phyloP scores from a whole-genome alignment of 2,113 vertebrate species.

The Cardinalis cardinalis region DNA sequence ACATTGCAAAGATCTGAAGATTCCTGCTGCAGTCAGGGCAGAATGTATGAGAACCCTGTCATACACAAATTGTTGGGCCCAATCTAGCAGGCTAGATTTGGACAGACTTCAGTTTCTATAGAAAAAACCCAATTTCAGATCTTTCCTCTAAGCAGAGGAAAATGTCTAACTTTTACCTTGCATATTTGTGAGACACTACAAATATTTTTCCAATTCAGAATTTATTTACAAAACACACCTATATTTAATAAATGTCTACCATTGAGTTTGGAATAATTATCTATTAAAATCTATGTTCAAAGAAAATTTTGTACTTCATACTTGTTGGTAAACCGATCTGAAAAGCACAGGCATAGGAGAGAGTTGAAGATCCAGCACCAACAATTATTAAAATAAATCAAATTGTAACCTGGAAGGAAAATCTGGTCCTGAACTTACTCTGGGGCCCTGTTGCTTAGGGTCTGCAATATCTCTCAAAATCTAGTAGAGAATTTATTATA shows the following conservation, averaged over 20 bases:
- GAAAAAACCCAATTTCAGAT: background rate
- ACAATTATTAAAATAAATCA: background rate
- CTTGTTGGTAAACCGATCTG: background rate
- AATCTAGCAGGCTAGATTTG: background rate
- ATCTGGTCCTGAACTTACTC: background rate
- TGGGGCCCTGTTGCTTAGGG: background rate
- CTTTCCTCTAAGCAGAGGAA: background rate
- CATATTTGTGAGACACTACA: accelerated
- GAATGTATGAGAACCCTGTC: background rate
- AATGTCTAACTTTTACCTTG: background rate
- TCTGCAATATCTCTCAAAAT: background rate
- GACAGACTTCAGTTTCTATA: background rate
- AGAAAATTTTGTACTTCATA: background rate
- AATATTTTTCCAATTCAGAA: background rate
- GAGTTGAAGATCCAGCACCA: background rate
- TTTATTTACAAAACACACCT: background rate
- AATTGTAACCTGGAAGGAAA: background rate
- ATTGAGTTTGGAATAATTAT: background rate
- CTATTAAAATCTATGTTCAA: background rate
- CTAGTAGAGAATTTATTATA: background rate
- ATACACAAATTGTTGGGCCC: background rate
- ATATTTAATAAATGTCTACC: background rate
- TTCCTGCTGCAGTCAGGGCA: background rate
- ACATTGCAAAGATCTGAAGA: background rate
- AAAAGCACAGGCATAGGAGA: background rate